Evolutionary conservation across 2,888 invertebrate genomes (phyloP).

Genomic region (Eupithecia centaureata): DNA sequence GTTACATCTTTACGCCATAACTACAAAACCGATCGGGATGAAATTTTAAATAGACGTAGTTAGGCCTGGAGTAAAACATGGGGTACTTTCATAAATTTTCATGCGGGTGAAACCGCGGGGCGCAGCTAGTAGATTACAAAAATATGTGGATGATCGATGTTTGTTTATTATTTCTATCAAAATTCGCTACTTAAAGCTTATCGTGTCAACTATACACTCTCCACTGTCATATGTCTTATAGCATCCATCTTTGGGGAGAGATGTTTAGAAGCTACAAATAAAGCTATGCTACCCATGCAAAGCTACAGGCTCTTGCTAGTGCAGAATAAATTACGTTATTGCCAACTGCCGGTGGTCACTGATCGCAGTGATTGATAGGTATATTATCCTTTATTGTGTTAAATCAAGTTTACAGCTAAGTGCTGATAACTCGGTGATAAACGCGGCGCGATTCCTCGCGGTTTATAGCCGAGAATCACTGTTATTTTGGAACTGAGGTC

Average conservation of each 20-base stretch:
- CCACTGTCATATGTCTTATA: neutral
- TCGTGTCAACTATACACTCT: neutral
- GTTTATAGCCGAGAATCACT: constrained; percentile 30
- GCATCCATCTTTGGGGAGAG: constrained; percentile 15
- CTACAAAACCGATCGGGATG: no score
- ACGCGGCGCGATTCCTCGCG: constrained; percentile 25
- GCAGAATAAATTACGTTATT: constrained; percentile 43
- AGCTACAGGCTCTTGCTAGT: constrained; percentile 17
- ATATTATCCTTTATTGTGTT: constrained; percentile 40
- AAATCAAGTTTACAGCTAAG: constrained; percentile 39
- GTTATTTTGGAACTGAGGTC: constrained; percentile 31
- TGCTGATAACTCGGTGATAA: constrained; percentile 35
- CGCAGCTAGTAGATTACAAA: constrained; percentile 38
- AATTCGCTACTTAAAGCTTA: neutral
- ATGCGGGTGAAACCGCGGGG: no score
- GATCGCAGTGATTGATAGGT: constrained; percentile 45
- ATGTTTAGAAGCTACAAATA: neutral
- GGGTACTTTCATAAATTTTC: no score
- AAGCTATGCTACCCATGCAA: constrained; percentile 34
- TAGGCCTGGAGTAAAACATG: no score
- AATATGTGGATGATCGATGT: neutral
- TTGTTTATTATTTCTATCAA: neutral
- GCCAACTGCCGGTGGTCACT: constrained; percentile 36
- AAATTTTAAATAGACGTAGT: no score
- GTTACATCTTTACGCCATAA: no score